Evolutionary conservation across 2,888 invertebrate genomes (phyloP), one percentile per base, ranked within the genome.

Genomic region (Catocala fraxini): DNA sequence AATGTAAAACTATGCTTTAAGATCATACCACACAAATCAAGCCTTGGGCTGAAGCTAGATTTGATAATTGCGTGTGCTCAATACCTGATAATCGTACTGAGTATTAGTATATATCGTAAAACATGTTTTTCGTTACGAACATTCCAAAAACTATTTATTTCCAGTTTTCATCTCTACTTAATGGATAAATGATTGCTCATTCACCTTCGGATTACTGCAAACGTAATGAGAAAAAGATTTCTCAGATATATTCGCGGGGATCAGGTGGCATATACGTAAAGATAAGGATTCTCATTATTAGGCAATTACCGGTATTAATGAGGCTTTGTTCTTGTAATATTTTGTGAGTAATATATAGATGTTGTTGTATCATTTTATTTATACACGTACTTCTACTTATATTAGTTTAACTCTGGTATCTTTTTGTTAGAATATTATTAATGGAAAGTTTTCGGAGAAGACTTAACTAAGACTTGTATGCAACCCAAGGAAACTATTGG

Each of bases 171-270:
- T 63, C 65, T 68, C 65, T 63, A 75, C 61, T 72, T 85, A 88
- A 88, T 84, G 84, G 77, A 76, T 70, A 82, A 88, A 88, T 86
- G 83, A 89, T 89, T 81, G 83, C 85, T 83, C 81, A 83, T 86
- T 85, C 82, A 77, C 82, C 51, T 64, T 69, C 67, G 71, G 70
- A 80, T 85, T 82, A 82, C 80, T 73, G 73, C 78, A 74, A 76
- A 73, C 67, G 74, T 83, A 78, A 86, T 84, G 82, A 72, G 83
- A 79, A 85, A 88, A 83, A 82, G 74, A 87, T 86, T 77, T 75
- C 76, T 65, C 59, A 59, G 76, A 74, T 71, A 70, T 67, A 70
- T 79, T 75, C 34, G 66, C 64, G 51, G 54, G 59, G 59, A 56
- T 63, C 74, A 74, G 74, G 68, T 77, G 74, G 63, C 61, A 65